Evolutionary conservation across 2,888 invertebrate genomes (phyloP).

Genomic region (Mythimna lalbum): DNA sequence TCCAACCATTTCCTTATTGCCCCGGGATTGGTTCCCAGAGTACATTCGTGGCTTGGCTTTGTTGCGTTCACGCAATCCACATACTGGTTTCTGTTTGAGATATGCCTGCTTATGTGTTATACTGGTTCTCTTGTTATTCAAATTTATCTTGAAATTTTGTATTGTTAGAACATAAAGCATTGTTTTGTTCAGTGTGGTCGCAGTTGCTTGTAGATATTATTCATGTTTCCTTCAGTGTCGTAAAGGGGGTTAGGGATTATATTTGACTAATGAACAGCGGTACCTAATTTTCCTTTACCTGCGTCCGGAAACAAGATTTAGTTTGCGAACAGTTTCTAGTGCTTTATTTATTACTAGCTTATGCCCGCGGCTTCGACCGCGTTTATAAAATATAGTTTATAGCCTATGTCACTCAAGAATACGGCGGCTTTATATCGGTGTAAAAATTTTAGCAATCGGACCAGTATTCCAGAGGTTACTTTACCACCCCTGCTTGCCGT

Average conservation of each 20-base stretch:
- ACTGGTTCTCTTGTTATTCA: constrained; percentile 54
- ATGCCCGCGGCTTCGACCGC: no score
- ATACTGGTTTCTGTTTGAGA: constrained; percentile 47
- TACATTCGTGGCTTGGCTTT: constrained; percentile 70
- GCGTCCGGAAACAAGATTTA: neutral
- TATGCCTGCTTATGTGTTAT: constrained; percentile 50
- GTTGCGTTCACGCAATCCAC: constrained; percentile 76
- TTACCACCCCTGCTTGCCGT: no score
- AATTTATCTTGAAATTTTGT: constrained; percentile 47
- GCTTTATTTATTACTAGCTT: no score
- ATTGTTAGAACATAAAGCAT: constrained; percentile 31
- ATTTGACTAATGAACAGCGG: constrained; percentile 35
- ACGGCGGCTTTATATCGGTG: no score
- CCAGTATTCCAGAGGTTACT: no score
- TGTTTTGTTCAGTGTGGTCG: constrained; percentile 33
- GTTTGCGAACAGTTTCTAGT: neutral
- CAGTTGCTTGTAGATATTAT: constrained; percentile 31
- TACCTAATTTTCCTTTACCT: neutral
- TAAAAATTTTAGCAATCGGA: no score
- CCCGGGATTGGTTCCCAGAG: constrained; percentile 83
- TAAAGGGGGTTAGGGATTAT: constrained; percentile 14
- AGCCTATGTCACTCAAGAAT: no score
- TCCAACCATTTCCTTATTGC: constrained; percentile 87
- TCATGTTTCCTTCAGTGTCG: constrained; percentile 27
- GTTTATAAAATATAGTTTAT: no score